A percentile compares a stretch with the other conserved stretches of the same genome.
phyloP scores from a whole-genome alignment of 2,888 invertebrate species.

The Liodrosophila aerea region DNA sequence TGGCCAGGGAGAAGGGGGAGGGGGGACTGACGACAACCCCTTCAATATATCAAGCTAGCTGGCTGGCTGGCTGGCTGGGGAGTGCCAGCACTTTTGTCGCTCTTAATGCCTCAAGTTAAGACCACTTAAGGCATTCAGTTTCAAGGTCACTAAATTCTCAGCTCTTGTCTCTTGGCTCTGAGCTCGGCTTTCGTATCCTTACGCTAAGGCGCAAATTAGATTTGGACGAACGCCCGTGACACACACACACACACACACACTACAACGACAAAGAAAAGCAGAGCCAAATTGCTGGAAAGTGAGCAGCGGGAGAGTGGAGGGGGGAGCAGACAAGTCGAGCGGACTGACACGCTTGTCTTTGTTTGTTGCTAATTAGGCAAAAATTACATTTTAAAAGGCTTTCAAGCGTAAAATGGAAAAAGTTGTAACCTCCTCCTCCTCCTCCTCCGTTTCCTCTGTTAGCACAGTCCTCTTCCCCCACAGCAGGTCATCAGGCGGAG shows the following conservation, averaged over 20 bases:
- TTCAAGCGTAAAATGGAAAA: conserved; percentile 79
- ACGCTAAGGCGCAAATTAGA: conserved; percentile 71
- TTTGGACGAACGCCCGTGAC: conserved; percentile 48
- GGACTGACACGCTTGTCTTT: conserved; percentile 33
- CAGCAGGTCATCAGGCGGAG: conserved; percentile 51
- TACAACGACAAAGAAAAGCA: conserved; percentile 5
- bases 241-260: conserved; percentile 22
- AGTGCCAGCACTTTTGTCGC: conserved; percentile 54
- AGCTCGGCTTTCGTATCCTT: conserved; percentile 49
- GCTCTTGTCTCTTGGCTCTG: conserved; percentile 2
- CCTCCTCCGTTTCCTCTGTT: conserved; percentile 4
- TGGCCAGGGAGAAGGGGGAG: background rate
- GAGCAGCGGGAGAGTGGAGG: conserved; percentile 2
- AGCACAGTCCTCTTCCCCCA: background rate
- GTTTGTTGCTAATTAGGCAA: conserved; percentile 79
- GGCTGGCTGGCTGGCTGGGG: conserved; percentile 16
- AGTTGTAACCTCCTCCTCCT: conserved; percentile 52
- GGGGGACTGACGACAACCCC: conserved; percentile 18
- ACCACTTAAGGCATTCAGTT: conserved; percentile 56
- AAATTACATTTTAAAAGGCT: conserved; percentile 75
- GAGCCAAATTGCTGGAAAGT: conserved; percentile 1
- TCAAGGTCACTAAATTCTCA: conserved; percentile 40
- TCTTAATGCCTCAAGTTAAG: conserved; percentile 58
- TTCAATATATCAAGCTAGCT: conserved; percentile 39
- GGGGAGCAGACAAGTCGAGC: conserved; percentile 2